These are phyloP conservation scores for Biston betularia DNA, from an alignment of 2,888 invertebrate genomes.

Conservation along the genomic window DNA sequence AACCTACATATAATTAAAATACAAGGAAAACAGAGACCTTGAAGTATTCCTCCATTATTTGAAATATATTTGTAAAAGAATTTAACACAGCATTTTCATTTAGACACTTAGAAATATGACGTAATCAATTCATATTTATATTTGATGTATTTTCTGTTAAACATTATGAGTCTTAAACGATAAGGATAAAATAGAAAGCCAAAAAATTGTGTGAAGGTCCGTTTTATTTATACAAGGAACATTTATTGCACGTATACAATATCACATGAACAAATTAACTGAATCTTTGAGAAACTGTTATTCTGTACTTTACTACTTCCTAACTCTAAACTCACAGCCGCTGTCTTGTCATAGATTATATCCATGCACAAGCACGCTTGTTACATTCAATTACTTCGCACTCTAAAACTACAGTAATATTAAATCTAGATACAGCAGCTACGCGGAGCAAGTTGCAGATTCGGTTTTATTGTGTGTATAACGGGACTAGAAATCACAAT, in stretches of 20 bases:
- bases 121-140: neutral
- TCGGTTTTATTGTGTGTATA: constrained; percentile 5
- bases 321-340: constrained; percentile 36
- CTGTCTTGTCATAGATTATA: constrained; percentile 9
- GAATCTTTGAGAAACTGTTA: constrained; percentile 6
- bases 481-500: constrained; percentile 10
- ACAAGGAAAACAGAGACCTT: neutral
- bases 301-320: constrained; percentile 14
- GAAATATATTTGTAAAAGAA: neutral
- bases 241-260: constrained; percentile 17
- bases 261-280: constrained; percentile 21
- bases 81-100: neutral
- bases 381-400: neutral
- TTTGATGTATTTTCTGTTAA: constrained; percentile 9
- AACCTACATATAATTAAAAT: neutral
- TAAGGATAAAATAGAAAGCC: constrained; percentile 28
- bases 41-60: neutral
- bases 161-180: constrained; percentile 1
- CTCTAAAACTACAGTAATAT: no score
- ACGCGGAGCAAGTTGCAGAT: neutral
- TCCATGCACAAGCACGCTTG: neutral
- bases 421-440: neutral
- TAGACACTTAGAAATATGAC: neutral
- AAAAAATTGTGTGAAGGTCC: constrained; percentile 34
- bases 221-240: constrained; percentile 31